These are phyloP conservation scores for Calliopum simillimum DNA, from an alignment of 2,888 invertebrate species.

Conservation along the genomic window DNA sequence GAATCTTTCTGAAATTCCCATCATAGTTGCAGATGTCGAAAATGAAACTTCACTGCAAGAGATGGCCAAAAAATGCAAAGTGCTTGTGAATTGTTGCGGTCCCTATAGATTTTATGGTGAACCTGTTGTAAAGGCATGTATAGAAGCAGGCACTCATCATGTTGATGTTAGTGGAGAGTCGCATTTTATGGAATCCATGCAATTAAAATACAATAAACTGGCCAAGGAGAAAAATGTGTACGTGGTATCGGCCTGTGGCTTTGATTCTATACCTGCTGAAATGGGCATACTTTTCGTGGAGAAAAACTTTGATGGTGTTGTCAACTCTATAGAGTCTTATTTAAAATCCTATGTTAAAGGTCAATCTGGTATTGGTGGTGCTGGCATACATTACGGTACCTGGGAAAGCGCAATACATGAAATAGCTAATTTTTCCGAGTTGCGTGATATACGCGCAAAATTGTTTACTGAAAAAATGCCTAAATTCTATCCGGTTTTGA, in stretches of 20 bases:
- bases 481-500: slow-evolving; percentile 72
- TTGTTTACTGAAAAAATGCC: slow-evolving; percentile 76
- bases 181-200: slow-evolving; percentile 87
- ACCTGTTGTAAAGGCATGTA: slow-evolving; percentile 88
- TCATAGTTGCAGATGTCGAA: slow-evolving; percentile 82
- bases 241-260: slow-evolving; percentile 91
- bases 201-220: slow-evolving; percentile 79
- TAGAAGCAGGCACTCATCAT: slow-evolving; percentile 84
- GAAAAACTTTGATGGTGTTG: slow-evolving; percentile 78
- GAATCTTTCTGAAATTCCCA: slow-evolving; percentile 71
- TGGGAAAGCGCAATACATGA: slow-evolving; percentile 90
- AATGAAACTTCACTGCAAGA: slow-evolving; percentile 78
- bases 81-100: slow-evolving; percentile 93
- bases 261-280: slow-evolving; percentile 92
- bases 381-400: slow-evolving; percentile 83
- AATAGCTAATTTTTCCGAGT: slow-evolving; percentile 74
- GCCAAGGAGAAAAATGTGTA: slow-evolving; percentile 86
- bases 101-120: slow-evolving; percentile 92
- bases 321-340: slow-evolving; percentile 84
- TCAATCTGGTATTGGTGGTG: slow-evolving; percentile 62
- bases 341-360: slow-evolving; percentile 66
- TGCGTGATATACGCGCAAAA: slow-evolving; percentile 75
- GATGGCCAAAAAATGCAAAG: slow-evolving; percentile 84
- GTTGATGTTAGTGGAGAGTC: slow-evolving; percentile 96
- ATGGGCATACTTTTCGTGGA: slow-evolving; percentile 84